A percentile compares a stretch with the other conserved stretches of the same genome.
These are phyloP conservation scores for Opisthocomus hoazin DNA, from an alignment of 2,113 vertebrate genomes.

Conservation along the genomic window DNA sequence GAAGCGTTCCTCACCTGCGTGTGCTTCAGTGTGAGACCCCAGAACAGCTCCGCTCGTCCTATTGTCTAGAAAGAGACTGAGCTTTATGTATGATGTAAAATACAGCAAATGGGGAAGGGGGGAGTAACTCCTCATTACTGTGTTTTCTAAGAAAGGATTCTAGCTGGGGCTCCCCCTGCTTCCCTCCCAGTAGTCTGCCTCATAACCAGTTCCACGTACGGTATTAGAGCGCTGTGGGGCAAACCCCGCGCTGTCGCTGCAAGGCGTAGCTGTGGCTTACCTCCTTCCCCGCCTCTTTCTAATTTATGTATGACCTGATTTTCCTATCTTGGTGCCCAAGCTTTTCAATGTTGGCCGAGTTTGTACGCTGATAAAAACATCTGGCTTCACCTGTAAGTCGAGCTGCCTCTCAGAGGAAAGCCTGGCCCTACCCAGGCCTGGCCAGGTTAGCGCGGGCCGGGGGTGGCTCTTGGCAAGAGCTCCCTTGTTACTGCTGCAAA, in stretches of 20 bases:
- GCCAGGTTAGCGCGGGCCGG: not conserved
- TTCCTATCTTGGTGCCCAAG: not conserved
- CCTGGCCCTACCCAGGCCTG: not conserved
- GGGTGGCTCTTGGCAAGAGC: not conserved
- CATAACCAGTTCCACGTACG: not conserved
- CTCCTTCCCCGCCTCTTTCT: not conserved
- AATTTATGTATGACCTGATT: not conserved
- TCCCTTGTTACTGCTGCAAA: not conserved
- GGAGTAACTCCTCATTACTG: not conserved
- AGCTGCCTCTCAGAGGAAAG: not conserved
- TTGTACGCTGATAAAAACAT: not conserved
- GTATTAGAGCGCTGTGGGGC: not conserved
- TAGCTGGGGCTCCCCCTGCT: not conserved
- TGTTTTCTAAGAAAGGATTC: not conserved
- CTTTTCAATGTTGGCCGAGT: rapidly evolving
- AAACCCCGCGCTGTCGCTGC: not conserved
- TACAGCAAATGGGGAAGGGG: rapidly evolving
- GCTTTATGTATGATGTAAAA: not conserved
- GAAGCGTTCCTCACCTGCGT: not conserved
- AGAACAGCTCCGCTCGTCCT: not conserved
- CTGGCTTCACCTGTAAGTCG: not conserved
- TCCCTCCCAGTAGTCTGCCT: not conserved
- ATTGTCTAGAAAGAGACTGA: not conserved
- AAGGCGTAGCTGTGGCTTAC: not conserved
- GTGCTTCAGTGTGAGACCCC: not conserved